These are phyloP conservation scores for Julus scanicus DNA, from an alignment of 2,888 invertebrate genomes.

Conservation along the genomic window DNA sequence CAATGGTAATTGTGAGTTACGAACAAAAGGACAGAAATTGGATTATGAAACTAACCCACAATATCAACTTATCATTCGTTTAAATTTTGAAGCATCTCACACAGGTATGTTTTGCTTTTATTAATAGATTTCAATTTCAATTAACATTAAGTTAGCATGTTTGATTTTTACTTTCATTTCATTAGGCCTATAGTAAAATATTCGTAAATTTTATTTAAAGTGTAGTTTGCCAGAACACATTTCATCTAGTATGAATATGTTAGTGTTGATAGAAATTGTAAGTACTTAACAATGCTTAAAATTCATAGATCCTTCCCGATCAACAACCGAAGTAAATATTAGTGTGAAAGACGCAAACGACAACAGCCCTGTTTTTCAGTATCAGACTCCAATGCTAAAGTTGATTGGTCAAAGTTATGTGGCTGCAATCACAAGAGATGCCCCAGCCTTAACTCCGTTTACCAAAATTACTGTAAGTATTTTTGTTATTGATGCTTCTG, in stretches of 20 bases:
- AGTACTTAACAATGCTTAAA: too few relatives aligned
- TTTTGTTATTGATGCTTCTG: neutral
- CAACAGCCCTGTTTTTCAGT: conserved; percentile 84
- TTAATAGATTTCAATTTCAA: neutral
- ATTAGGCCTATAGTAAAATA: too few relatives aligned
- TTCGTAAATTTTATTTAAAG: neutral
- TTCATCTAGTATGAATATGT: too few relatives aligned
- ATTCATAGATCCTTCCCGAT: conserved; percentile 61
- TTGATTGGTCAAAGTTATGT: conserved; percentile 77
- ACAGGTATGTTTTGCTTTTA: neutral
- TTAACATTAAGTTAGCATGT: too few relatives aligned
- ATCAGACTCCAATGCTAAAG: conserved; percentile 73
- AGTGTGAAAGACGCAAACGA: conserved; percentile 90
- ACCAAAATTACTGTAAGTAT: conserved; percentile 77
- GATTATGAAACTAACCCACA: conserved; percentile 82
- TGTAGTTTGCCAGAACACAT: too few relatives aligned
- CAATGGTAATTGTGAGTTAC: conserved; percentile 84
- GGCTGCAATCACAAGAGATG: conserved; percentile 79
- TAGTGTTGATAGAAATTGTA: too few relatives aligned
- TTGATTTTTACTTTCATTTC: too few relatives aligned
- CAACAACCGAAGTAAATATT: conserved; percentile 74
- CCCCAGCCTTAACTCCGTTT: conserved; percentile 78
- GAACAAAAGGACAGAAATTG: conserved; percentile 72
- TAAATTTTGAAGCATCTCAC: conserved; percentile 60
- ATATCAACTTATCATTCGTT: conserved; percentile 68